Base-by-base conservation (phyloP, 35 echinoderm and acorn worm genomes). In the Chiridota heheva region DNA sequence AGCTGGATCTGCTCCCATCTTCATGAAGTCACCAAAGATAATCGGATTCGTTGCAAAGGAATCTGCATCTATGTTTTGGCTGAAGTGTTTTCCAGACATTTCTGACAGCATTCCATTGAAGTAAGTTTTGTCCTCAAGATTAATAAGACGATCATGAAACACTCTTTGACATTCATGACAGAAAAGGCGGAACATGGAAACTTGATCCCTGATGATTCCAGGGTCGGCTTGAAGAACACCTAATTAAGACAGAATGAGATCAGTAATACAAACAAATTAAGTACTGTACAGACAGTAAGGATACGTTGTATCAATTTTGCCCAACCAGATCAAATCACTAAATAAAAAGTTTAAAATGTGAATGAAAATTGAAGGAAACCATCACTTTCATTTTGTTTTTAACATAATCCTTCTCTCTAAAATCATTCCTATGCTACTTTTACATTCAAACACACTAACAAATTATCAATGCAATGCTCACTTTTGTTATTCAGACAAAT, bases 1-100 rank as follows among this genome's bases (percentile, higher is more conserved):
- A 0, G 56, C 62, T 25, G 72, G 71, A 13, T 97, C 94, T 0
- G 94, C 94, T 16, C 94, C 94, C 88, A 91, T 91, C 84, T 97
- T 97, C 94, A 97, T 97, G 57, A 97, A 97, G 58, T 97, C 94
- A 13, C 94, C 94, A 63, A 97, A 97, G 85, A 97, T 97, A 68
- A 97, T 97, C 2, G 94, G 94, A 6, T 81, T 91, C 24, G 75
- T 97, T 25, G 80, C 80, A 64, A 97, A 97, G 30, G 76, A 80
- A 36, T 87, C 89, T 1, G 83, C 81, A 0, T 97, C 94, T 4
- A 97, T 32, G 49, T 71, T 87, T 59, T 91, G 84, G 44, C 89
- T 88, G 76, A 97, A 97, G 63, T 97, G 84, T 47, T 91, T 91
- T 80, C 81, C 77, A 27, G 94, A 84, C 94, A 97, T 97, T 85